A percentile compares a stretch with the other conserved stretches of the same genome.
phyloP scores from a whole-genome alignment of 1,140 invertebrate genomes.

The Chlorops oryzae region DNA sequence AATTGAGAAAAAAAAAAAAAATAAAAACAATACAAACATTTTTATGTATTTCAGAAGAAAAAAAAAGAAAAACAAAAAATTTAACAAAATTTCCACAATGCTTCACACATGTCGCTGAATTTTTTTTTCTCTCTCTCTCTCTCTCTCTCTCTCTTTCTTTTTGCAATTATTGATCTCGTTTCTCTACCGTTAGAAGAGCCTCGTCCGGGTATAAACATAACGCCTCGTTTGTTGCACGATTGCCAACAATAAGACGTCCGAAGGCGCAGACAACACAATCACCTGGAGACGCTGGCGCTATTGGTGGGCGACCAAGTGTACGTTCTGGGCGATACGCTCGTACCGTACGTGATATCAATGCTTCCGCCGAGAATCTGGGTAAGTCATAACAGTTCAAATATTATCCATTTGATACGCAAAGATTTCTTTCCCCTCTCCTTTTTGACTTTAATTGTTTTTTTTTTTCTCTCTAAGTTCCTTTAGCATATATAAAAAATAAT shows the following conservation, averaged over 20 bases:
- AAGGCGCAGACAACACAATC: constrained; percentile 68
- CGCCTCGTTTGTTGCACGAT: constrained; percentile 79
- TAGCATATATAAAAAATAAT: no score
- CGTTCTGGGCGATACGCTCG: constrained; percentile 48
- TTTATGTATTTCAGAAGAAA: neutral
- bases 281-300: constrained; percentile 55
- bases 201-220: constrained; percentile 83
- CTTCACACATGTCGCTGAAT: no score
- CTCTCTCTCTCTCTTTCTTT: constrained; percentile 7
- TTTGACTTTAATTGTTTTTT: neutral
- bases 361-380: constrained; percentile 68
- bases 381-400: constrained; percentile 34
- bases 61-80: neutral
- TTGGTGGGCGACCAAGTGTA: constrained; percentile 40
- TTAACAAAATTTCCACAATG: neutral
- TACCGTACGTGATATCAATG: constrained; percentile 62
- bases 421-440: neutral
- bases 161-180: constrained; percentile 2
- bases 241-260: constrained; percentile 77
- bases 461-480: no score
- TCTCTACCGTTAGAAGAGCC: constrained; percentile 53
- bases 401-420: neutral
- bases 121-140: constrained; percentile 4
- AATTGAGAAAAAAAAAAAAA: no score
- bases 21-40: no score